Conservation (phyloP, 2,797 vertebrate species). For the Basileuterus tristriatus region DNA sequence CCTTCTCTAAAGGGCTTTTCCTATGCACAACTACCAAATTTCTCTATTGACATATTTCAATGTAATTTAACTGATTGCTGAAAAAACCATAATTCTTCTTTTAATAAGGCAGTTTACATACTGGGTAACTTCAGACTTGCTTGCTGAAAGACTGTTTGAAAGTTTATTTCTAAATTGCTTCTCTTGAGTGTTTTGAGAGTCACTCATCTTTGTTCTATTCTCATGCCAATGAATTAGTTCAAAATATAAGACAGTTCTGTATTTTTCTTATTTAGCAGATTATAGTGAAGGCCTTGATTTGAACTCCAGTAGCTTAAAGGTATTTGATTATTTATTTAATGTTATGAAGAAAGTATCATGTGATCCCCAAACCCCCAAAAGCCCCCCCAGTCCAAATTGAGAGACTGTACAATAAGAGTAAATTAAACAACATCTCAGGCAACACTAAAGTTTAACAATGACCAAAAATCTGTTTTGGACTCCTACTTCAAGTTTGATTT, state of each 20-base stretch:
- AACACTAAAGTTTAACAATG: not conserved
- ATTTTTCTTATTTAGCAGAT: constrained; percentile 2
- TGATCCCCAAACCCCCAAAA: rapidly evolving
- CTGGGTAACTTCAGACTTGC: constrained; percentile 60
- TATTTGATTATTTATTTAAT: not conserved
- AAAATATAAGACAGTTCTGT: constrained; percentile 22
- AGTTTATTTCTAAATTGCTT: constrained; percentile 71
- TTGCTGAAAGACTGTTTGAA: constrained; percentile 62
- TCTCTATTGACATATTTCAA: constrained; percentile 59
- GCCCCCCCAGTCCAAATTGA: rapidly evolving
- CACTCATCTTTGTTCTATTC: constrained; percentile 37
- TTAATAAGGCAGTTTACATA: constrained; percentile 71
- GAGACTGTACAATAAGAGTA: not conserved
- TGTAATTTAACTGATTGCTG: constrained; percentile 70
- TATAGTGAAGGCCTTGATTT: not conserved
- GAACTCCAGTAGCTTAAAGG: not conserved
- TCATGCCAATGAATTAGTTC: constrained; percentile 6
- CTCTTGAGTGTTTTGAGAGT: constrained; percentile 48
- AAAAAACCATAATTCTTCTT: constrained; percentile 71
- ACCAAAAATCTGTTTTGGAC: not conserved
- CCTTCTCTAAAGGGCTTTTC: constrained; percentile 34
- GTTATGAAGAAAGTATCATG: not conserved
- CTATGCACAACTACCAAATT: constrained; percentile 44
- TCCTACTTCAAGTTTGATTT: not conserved
- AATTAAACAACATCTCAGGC: not conserved